These are phyloP conservation scores for Sus scrofa DNA, from an alignment of 2,113 vertebrate species.

Conservation along the genomic window DNA sequence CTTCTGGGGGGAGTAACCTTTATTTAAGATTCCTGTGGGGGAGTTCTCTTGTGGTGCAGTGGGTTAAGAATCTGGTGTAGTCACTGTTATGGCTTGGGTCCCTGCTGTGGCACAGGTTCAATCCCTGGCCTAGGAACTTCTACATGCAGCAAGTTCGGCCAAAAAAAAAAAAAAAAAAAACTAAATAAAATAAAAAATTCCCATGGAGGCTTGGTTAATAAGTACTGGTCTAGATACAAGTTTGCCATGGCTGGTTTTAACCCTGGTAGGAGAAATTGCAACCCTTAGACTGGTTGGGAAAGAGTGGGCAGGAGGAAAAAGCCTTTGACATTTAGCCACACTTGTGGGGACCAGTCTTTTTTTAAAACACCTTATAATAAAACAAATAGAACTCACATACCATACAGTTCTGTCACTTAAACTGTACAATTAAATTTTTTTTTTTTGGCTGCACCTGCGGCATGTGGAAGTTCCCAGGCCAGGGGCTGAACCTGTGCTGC, in stretches of 20 bases:
- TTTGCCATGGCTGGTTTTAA: fast-evolving
- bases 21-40: not conserved
- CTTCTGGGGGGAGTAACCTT: not conserved
- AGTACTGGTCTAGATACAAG: not conserved
- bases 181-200: not conserved
- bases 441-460: too few relatives aligned
- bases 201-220: not conserved
- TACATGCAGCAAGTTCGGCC: too few relatives aligned
- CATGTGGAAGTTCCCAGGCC: too few relatives aligned
- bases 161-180: too few relatives aligned
- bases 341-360: not conserved
- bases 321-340: too few relatives aligned
- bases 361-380: not conserved
- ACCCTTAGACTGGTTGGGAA: not conserved
- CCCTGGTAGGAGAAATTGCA: too few relatives aligned
- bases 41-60: too few relatives aligned
- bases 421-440: not conserved
- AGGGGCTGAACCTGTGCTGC: too few relatives aligned
- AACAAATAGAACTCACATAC: not conserved
- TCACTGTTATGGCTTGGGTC: too few relatives aligned
- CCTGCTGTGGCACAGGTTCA: too few relatives aligned
- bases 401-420: not conserved
- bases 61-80: too few relatives aligned
- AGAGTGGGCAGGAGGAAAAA: not conserved
- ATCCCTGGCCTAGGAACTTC: too few relatives aligned